Conservation (phyloP, 2,113 vertebrate species). For the Phocoena sinus region DNA sequence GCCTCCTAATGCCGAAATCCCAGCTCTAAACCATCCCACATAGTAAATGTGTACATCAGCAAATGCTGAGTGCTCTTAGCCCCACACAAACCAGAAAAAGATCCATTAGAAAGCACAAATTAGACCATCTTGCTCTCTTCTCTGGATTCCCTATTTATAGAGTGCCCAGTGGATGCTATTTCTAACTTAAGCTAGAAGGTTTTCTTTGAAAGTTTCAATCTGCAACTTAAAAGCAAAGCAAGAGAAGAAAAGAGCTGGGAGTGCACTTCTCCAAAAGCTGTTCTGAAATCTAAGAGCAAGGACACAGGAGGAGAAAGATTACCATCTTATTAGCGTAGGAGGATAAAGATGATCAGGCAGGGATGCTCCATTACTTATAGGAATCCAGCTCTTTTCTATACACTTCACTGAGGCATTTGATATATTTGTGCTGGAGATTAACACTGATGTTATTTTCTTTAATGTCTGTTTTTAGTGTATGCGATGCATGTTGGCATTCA, state of each 20-base stretch:
- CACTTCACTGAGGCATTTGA: constrained; percentile 62
- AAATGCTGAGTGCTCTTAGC: background rate
- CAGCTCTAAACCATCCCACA: background rate
- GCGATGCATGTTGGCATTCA: constrained; percentile 72
- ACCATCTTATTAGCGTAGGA: constrained; percentile 72
- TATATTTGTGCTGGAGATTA: constrained; percentile 75
- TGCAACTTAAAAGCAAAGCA: constrained; percentile 60
- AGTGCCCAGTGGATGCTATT: background rate
- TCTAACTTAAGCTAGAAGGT: constrained; percentile 35
- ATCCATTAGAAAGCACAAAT: constrained; percentile 14
- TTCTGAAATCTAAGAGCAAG: constrained; percentile 68
- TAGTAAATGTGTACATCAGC: background rate
- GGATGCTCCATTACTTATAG: constrained; percentile 77
- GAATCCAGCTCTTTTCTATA: constrained; percentile 47
- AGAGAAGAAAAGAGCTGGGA: constrained; percentile 46
- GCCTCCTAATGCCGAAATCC: background rate
- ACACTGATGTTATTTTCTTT: constrained; percentile 73
- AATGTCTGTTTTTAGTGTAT: constrained; percentile 77
- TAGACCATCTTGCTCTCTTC: background rate
- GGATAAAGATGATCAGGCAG: constrained; percentile 69
- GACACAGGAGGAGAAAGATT: constrained; percentile 73
- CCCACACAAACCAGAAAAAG: background rate
- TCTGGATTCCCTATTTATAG: background rate
- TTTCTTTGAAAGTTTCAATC: constrained; percentile 69
- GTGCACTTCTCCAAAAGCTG: constrained; percentile 39